These are phyloP conservation scores for Drosophila birchii DNA, from an alignment of 2,888 invertebrate species.

Conservation along the genomic window DNA sequence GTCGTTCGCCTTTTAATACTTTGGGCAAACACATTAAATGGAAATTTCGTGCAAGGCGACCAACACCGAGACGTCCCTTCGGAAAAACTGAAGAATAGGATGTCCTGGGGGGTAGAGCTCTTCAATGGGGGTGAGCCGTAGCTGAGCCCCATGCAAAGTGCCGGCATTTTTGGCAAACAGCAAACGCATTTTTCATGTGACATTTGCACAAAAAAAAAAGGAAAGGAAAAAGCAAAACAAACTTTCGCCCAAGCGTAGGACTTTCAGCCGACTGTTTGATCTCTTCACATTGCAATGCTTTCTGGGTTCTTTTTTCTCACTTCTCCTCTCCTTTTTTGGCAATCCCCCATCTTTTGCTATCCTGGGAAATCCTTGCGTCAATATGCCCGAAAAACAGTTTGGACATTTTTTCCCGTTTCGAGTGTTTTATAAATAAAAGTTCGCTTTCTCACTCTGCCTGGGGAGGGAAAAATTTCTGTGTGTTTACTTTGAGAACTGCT, in stretches of 20 bases:
- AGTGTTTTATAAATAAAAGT: conserved; percentile 78
- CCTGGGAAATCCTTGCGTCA: conserved; percentile 69
- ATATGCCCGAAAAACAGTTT: conserved; percentile 60
- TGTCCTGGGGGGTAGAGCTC: conserved; percentile 21
- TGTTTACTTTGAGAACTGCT: conserved; percentile 76
- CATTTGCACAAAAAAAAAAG: conserved; percentile 59
- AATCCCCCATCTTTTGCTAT: conserved; percentile 37
- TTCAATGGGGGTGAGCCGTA: conserved; percentile 5
- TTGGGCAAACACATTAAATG: conserved; percentile 78
- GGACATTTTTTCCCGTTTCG: conserved; percentile 57
- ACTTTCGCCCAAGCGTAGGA: conserved; percentile 51
- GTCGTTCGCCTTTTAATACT: conserved; percentile 78
- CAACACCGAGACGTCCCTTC: conserved; percentile 28
- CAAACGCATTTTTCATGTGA: conserved; percentile 79
- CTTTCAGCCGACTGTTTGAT: conserved; percentile 69
- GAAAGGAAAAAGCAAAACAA: conserved; percentile 65
- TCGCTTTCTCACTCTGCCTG: conserved; percentile 30
- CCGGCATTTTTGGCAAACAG: conserved; percentile 67
- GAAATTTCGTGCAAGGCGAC: conserved; percentile 70
- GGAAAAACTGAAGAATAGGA: conserved; percentile 25
- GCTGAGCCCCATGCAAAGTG: conserved; percentile 69
- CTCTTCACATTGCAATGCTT: conserved; percentile 69
- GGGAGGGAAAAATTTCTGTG: conserved; percentile 44
- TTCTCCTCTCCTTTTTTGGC: neutral
- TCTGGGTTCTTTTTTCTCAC: conserved; percentile 15